Evolutionary conservation across 2,797 vertebrate species (phyloP).

Genomic region (Neoniphon sammara): DNA sequence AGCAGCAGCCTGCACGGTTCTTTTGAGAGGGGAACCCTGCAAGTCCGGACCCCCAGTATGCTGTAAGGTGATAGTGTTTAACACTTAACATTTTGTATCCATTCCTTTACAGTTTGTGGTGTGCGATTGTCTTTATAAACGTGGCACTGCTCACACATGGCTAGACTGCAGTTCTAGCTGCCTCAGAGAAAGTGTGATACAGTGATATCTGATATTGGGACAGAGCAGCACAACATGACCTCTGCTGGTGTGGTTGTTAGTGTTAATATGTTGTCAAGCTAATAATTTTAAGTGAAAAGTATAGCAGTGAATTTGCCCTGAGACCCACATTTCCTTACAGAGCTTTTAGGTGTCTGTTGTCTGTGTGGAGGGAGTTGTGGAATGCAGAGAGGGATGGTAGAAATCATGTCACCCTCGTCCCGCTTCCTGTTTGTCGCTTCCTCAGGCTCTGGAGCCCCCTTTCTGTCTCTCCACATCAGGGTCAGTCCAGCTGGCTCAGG

Average conservation of each 20-base stretch:
- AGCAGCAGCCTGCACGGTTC: constrained; percentile 31
- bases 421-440: constrained; percentile 60
- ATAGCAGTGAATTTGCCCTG: not conserved
- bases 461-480: constrained; percentile 66
- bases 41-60: not conserved
- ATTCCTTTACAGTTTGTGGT: not conserved
- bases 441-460: constrained; percentile 57
- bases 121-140: constrained; percentile 1
- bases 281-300: not conserved
- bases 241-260: not conserved
- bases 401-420: constrained; percentile 60
- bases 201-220: not conserved
- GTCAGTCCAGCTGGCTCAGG: constrained; percentile 43
- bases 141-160: not conserved
- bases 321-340: constrained; percentile 16
- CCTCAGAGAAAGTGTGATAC: constrained; percentile 1
- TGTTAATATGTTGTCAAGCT: not conserved
- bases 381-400: constrained; percentile 36
- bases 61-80: not conserved
- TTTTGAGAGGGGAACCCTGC: constrained; percentile 14
- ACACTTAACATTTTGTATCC: not conserved
- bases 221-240: not conserved
- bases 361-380: constrained; percentile 25
- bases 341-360: constrained; percentile 26
- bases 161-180: not conserved